Evolutionary conservation across 2,888 invertebrate genomes (phyloP), one percentile per base, ranked within the genome.

Genomic region (Drosophila lacicola): DNA sequence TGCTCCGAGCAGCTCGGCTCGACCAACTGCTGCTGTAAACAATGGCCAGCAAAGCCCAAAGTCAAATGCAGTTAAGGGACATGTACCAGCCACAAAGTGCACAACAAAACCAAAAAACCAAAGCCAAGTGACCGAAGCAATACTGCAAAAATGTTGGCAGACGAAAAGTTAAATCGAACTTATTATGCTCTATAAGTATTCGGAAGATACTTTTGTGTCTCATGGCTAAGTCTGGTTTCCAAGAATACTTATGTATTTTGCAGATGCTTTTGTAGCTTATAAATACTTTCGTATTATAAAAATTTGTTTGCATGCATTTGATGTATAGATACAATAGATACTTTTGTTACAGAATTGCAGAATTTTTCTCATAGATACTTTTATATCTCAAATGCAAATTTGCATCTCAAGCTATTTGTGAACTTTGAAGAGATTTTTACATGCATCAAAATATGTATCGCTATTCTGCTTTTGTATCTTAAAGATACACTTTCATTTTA

Each of bases 51-150:
- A 50, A 64, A 66, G 47, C 53, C 74, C 54, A 54, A 61, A 77
- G 80, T 74, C 77, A 77, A 75, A 70, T 79, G 77, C 77, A 79
- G 75, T 61, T 64, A 67, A 72, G 75, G 58, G 75, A 50, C 57
- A 62, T 61, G 49, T 45, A 54, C 67, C 57, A 55, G 68, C 80
- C 76, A 46, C 80, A 75, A 60, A 65, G 54, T 65, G 58, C 34
- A 64, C 49, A 63, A 25, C 61, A 61, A 56, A 68, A 47, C 58
- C 63, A 45, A 64, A 66, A 68, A 50, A 54, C 49, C 34, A 42
- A 47, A 56, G 46, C 61, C 64, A 60, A 77, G 62, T 61, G 61
- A 70, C 67, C 75, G 33, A 64, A 64, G 37, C 41, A 44, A 29
- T 21, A 29, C 44, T 29, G 56, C 53, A 45, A 57, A 62, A 58